These are phyloP conservation scores for Trichogramma evanescens DNA, from an alignment of 2,888 invertebrate species.

Conservation along the genomic window DNA sequence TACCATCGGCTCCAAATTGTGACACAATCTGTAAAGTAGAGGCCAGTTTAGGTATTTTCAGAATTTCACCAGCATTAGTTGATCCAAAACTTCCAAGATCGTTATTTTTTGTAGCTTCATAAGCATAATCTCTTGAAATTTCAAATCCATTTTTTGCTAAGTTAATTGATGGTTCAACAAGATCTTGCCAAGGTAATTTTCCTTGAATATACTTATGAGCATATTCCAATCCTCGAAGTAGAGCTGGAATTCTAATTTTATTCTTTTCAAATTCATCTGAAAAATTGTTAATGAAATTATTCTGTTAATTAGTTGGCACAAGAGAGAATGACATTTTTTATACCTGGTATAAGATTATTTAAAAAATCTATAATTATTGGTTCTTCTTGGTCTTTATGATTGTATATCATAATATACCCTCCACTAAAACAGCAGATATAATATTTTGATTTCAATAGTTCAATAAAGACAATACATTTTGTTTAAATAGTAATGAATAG, in stretches of 20 bases:
- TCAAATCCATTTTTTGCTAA: conserved; percentile 54
- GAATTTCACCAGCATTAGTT: conserved; percentile 47
- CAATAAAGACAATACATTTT: background rate
- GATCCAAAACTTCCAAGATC: conserved; percentile 46
- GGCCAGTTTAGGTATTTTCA: conserved; percentile 51
- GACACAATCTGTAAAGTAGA: conserved; percentile 52
- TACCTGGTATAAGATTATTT: conserved; percentile 35
- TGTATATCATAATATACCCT: conserved; percentile 66
- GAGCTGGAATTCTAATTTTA: conserved; percentile 50
- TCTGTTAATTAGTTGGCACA: background rate
- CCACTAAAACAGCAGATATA: conserved; percentile 51
- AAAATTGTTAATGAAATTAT: background rate
- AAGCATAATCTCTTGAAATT: conserved; percentile 49
- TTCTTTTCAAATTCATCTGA: conserved; percentile 22
- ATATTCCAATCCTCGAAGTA: conserved; percentile 55
- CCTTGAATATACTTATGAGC: conserved; percentile 53
- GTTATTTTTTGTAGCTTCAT: conserved; percentile 43
- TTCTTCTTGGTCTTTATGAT: conserved; percentile 54
- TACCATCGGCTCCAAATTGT: conserved; percentile 41
- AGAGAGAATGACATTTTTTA: background rate
- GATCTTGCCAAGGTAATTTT: conserved; percentile 53
- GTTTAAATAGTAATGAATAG: background rate
- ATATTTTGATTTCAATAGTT: background rate
- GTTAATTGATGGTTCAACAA: conserved; percentile 55
- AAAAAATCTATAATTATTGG: conserved; percentile 57